These are phyloP conservation scores for Globodera ellingtonae DNA, from an alignment of 1,140 invertebrate genomes.

Conservation along the genomic window DNA sequence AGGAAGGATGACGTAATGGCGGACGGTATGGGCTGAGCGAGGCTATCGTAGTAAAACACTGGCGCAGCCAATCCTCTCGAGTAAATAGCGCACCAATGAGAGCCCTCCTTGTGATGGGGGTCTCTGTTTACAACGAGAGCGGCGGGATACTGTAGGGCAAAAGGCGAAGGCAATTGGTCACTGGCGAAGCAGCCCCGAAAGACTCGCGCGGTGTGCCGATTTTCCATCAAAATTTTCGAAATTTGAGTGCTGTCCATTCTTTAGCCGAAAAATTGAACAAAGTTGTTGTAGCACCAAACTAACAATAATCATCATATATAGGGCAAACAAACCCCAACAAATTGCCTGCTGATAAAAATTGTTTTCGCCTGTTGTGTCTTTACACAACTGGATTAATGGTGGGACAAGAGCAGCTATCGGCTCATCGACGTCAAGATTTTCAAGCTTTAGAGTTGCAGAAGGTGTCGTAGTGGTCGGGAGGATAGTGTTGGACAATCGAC, in stretches of 20 bases:
- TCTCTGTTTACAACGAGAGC: slow-evolving; percentile 6
- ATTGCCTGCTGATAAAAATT: background rate
- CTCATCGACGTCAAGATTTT: background rate
- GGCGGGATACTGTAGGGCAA: slow-evolving; percentile 3
- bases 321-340: background rate
- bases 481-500: too few relatives aligned
- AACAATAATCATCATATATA: background rate
- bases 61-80: background rate
- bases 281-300: background rate
- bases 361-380: background rate
- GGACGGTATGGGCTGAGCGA: background rate
- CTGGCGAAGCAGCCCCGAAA: slow-evolving; percentile 14
- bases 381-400: background rate
- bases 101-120: background rate
- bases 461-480: too few relatives aligned
- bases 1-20: background rate
- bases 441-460: background rate
- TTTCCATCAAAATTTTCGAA: slow-evolving; percentile 4
- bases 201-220: background rate
- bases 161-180: background rate
- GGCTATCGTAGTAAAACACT: background rate
- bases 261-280: background rate
- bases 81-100: slow-evolving; percentile 9
- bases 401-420: background rate
- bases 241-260: slow-evolving; percentile 14